Evolutionary conservation across 2,888 invertebrate genomes (phyloP), one percentile per base, ranked within the genome.

Genomic region (Parnassius orleans): DNA sequence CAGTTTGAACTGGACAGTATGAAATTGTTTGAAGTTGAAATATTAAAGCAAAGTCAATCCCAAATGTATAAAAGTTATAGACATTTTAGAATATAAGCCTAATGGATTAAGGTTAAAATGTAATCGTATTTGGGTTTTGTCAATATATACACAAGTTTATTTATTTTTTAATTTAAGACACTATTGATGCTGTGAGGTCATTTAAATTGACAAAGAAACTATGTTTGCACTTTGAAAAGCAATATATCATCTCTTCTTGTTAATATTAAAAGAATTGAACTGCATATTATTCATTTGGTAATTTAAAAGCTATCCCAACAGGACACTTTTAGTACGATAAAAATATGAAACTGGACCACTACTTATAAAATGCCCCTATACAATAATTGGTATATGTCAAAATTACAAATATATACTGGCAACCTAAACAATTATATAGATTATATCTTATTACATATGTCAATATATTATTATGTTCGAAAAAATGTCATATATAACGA

Each of bases 121-220:
- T 33, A 7, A 33, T 33, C 33, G 7, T 33, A 33, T 33, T 33
- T 33, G 33, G 7, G 7, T 33, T 33, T 7, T 33, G 33, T 33
- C 33, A 33, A 33, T 33, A 33, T 33, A 33, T 33, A 7, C 7
- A 33, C 33, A 33, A 7, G 33, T 33, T 33, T 33, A 33, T 33
- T 19, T 19, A 7, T 33, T 33, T 33, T 33, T 33, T 33, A 7
- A 33, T 33, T 33, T 33, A 33, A 33, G 43, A 46, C 15, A 3
- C 15, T 42, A 42, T 43, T 41, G 14, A 24, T 52, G 44, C 33
- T 24, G 19, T 54, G 50, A 50, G 60, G 55, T 44, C 46, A 12
- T 51, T 43, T 15, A 9, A 57, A 50, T 60, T 53, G 59, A 59
- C 59, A 59, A 59, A 59, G 19, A 19, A 57, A 52, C 19, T 56